Evolutionary conservation across 2,888 invertebrate genomes (phyloP).

Genomic region (Piscicola geometra): DNA sequence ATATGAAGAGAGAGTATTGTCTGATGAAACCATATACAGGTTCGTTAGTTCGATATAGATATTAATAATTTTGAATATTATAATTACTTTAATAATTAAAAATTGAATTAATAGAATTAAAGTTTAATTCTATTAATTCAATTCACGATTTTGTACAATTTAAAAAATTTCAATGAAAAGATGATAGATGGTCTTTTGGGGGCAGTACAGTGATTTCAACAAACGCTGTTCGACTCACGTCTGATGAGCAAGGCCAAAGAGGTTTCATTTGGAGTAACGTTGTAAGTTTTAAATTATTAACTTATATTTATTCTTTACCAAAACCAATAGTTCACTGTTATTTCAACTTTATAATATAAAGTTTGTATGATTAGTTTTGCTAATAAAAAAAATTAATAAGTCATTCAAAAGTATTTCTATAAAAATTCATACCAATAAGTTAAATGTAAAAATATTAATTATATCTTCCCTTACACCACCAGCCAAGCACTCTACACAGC

Average conservation of each 20-base stretch:
- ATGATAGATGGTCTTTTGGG: conserved; percentile 77
- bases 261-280: conserved; percentile 80
- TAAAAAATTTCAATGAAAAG: conserved; percentile 33
- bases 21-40: conserved; percentile 92
- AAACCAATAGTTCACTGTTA: neutral
- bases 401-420: too few species aligned
- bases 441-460: neutral
- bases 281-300: conserved; percentile 59
- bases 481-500: conserved; percentile 76
- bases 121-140: too few species aligned
- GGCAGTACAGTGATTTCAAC: conserved; percentile 94
- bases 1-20: conserved; percentile 80
- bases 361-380: too few species aligned
- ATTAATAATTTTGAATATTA: neutral
- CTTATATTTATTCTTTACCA: neutral
- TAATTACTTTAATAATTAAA: neutral
- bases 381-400: too few species aligned
- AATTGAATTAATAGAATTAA: too few species aligned
- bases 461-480: conserved; percentile 40
- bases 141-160: too few species aligned
- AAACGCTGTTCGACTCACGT: conserved; percentile 86
- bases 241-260: conserved; percentile 82
- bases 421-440: neutral
- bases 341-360: too few species aligned
- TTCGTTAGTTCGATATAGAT: conserved; percentile 55